Percentiles rank a stretch among this genome's conserved stretches.
phyloP scores from a whole-genome alignment of 1,140 invertebrate species.

The Hermetia illucens region DNA sequence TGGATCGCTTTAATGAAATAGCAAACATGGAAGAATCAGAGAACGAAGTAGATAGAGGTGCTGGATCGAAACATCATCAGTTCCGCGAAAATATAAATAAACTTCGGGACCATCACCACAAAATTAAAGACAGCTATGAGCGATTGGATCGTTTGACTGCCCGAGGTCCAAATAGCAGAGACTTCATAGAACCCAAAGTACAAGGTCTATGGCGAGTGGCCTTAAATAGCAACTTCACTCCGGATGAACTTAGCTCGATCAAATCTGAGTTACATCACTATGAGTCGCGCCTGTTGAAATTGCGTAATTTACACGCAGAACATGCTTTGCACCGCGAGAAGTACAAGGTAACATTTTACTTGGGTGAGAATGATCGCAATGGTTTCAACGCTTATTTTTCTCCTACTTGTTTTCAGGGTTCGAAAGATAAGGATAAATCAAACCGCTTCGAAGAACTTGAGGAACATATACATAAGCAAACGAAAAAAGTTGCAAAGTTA shows the following conservation, averaged over 20 bases:
- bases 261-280: slow-evolving; percentile 79
- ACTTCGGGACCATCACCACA: slow-evolving; percentile 60
- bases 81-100: slow-evolving; percentile 49
- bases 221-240: slow-evolving; percentile 59
- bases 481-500: slow-evolving; percentile 72
- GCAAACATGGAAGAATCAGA: slow-evolving; percentile 18
- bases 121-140: slow-evolving; percentile 68
- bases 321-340: slow-evolving; percentile 48
- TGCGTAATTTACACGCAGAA: slow-evolving; percentile 66
- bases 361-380: slow-evolving; percentile 10
- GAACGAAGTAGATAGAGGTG: slow-evolving; percentile 20
- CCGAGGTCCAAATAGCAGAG: slow-evolving; percentile 53
- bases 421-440: slow-evolving; percentile 42
- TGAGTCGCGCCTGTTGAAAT: slow-evolving; percentile 69
- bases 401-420: slow-evolving; percentile 33
- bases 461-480: slow-evolving; percentile 65
- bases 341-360: slow-evolving; percentile 31
- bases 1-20: slow-evolving; percentile 44
- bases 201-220: slow-evolving; percentile 76
- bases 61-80: slow-evolving; percentile 32
- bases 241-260: slow-evolving; percentile 67
- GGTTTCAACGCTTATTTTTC: slow-evolving; percentile 5
- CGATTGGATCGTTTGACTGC: slow-evolving; percentile 56
- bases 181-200: slow-evolving; percentile 82
- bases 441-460: slow-evolving; percentile 46